These are phyloP conservation scores for Anas capensis DNA, from an alignment of 2,797 vertebrate genomes.

Conservation along the genomic window DNA sequence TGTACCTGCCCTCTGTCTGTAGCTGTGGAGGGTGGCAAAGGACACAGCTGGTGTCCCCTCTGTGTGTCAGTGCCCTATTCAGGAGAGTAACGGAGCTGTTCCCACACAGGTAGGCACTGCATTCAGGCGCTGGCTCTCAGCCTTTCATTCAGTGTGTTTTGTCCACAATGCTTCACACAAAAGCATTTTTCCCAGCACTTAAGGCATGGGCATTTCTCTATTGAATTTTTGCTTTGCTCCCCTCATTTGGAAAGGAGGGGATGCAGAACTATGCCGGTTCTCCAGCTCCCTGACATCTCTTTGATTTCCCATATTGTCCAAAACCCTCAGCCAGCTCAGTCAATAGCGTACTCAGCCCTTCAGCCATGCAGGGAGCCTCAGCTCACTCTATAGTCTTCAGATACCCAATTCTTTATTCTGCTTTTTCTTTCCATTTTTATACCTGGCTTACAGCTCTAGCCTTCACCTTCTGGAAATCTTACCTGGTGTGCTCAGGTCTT, in stretches of 20 bases:
- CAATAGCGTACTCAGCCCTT: slow-evolving; percentile 18
- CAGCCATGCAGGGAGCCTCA: slow-evolving; percentile 9
- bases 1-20: not conserved
- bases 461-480: slow-evolving; percentile 41
- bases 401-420: slow-evolving; percentile 15
- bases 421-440: slow-evolving; percentile 41
- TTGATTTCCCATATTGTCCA: slow-evolving; percentile 65
- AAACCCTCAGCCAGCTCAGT: not conserved
- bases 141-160: slow-evolving; percentile 12
- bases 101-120: not conserved
- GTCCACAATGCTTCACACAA: not conserved
- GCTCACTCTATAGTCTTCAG: slow-evolving; percentile 20
- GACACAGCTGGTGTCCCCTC: not conserved
- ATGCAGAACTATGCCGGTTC: not conserved
- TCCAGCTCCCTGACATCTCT: slow-evolving; percentile 29
- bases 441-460: slow-evolving; percentile 15
- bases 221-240: not conserved
- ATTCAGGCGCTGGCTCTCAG: not conserved
- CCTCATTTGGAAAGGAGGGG: not conserved
- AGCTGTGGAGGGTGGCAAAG: accelerated
- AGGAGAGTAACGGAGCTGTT: not conserved
- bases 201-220: not conserved
- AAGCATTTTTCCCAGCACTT: slow-evolving; percentile 6
- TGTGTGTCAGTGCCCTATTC: not conserved
- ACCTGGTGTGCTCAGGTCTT: not conserved